A percentile compares a stretch with the other conserved stretches of the same genome.
Conservation (phyloP, 2,113 vertebrate species). For the Fulmarus glacialis region DNA sequence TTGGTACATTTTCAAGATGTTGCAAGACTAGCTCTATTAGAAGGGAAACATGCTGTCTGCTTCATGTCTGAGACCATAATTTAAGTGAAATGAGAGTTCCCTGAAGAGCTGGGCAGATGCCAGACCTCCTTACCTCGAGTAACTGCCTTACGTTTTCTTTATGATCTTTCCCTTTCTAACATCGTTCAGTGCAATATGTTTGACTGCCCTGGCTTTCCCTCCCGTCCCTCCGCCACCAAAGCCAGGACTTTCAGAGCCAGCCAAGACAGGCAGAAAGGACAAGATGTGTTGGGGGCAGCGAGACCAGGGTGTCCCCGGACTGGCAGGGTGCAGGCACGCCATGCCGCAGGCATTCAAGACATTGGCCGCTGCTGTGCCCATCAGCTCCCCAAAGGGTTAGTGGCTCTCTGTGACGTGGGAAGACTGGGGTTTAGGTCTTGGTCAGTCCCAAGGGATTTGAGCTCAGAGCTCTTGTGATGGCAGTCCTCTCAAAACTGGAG, state of each 20-base stretch:
- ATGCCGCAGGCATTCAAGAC: rapidly evolving
- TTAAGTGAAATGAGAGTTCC: slow-evolving; percentile 7
- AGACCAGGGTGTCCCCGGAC: too few relatives aligned
- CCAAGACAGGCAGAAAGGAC: background rate
- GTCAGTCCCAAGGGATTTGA: background rate
- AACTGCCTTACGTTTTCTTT: background rate
- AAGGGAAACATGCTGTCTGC: background rate
- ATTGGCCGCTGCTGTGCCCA: background rate
- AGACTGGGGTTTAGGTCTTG: background rate
- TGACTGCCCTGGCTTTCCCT: background rate
- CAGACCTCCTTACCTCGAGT: background rate
- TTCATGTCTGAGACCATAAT: background rate
- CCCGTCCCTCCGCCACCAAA: background rate
- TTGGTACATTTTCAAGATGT: background rate
- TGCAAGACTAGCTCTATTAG: background rate
- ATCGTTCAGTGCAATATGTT: background rate
- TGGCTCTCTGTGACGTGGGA: background rate
- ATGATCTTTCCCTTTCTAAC: background rate
- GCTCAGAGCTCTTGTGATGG: background rate
- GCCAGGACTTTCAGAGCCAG: background rate
- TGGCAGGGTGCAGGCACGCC: background rate
- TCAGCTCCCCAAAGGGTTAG: rapidly evolving
- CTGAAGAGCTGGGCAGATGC: background rate
- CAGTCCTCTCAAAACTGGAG: background rate
- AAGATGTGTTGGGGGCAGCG: background rate